Conservation (phyloP, 2,113 vertebrate genomes). For the Oreamnos americanus region DNA sequence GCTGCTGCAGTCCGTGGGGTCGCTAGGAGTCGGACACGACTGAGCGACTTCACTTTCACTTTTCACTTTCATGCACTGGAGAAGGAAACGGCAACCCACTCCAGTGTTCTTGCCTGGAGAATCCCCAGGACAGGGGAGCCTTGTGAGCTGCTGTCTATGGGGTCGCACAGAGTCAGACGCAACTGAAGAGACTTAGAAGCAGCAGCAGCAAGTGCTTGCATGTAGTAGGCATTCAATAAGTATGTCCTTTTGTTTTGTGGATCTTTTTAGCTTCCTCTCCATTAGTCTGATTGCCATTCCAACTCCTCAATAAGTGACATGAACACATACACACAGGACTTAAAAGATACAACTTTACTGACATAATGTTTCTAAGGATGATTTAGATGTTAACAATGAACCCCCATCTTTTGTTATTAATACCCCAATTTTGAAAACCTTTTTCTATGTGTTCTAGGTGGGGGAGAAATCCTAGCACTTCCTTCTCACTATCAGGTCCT, state of each 20-base stretch:
- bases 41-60: too few species aligned
- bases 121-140: too few species aligned
- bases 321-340: background rate
- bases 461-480: background rate
- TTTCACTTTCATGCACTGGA: too few species aligned
- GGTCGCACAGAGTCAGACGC: too few species aligned
- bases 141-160: too few species aligned
- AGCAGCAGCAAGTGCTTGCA: background rate
- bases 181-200: too few species aligned
- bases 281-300: background rate
- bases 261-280: background rate
- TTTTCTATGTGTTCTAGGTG: background rate
- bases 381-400: background rate
- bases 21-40: rapidly evolving
- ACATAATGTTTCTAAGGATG: background rate
- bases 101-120: too few species aligned
- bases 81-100: too few species aligned
- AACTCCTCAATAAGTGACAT: background rate
- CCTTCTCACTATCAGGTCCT: background rate
- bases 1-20: too few species aligned
- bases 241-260: background rate
- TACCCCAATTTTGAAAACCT: background rate
- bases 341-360: background rate
- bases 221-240: background rate
- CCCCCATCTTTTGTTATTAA: background rate